Base-by-base conservation (phyloP, 2,888 invertebrate species). In the Phymatocera aterrima region DNA sequence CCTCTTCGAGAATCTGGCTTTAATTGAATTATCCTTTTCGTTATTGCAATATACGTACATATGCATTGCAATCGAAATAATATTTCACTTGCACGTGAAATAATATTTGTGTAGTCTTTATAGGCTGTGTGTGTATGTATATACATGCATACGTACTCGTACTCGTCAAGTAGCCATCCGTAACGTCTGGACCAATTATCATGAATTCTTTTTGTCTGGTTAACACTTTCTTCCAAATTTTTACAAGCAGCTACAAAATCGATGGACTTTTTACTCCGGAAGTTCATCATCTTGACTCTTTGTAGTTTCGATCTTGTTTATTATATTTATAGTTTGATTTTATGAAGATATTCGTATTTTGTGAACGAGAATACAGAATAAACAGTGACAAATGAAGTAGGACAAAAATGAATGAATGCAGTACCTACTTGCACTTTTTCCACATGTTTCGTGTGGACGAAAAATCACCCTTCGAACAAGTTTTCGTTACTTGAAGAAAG, bases 141-240 rank as follows among this genome's bases (percentile, higher is more conserved):
- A n/a, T n/a, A n/a, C n/a, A n/a, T n/a, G 31, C 8, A 31, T 79
- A 81, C 83, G 48, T 77, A 89, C 89, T 80, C 78, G 79, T 87
- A 83, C 80, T 89, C 87, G 0, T 87, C 84, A 65, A 86, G 80
- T 37, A 89, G 80, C 87, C 87, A 88, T 24, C 85, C 83, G 64
- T 86, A 86, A 37, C 82, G 80, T 24, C 82, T 81, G 0, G 83
- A 78, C 88, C 88, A 88, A 74, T 80, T 83, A 12, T 83, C 77
- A 75, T 81, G 85, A 43, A 79, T 54, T 1, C 34, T 75, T 68
- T 84, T 83, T 21, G 60, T 80, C 72, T 86, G 88, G 5, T 77
- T 82, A 5, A 81, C 77, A 4, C 79, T 80, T 48, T 87, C 86
- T 3, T 83, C 79, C 24, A 86, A 68, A 79, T 86, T 72, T 72